Evolutionary conservation across 2,888 invertebrate genomes (phyloP), one percentile per base, ranked within the genome.

Genomic region (Cantharis flavilabris): DNA sequence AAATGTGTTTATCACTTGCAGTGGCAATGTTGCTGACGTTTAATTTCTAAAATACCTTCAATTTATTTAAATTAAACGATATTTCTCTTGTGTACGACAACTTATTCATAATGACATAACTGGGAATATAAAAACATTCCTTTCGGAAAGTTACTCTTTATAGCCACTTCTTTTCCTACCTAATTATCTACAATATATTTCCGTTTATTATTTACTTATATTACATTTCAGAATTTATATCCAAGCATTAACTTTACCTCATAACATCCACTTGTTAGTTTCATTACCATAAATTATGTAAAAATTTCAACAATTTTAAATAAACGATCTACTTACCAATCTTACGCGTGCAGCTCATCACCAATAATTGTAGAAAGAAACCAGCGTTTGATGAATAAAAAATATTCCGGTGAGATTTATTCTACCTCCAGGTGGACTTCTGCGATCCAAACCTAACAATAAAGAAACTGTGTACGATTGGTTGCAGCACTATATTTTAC

Each of bases 11-110:
- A 74, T 69, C 77, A 74, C 26, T 71, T 74, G 77, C 77, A 67
- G 65, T 64, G 33, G 65, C 70, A 71, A 77, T 77, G 74, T 70
- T 74, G 71, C 70, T 77, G 74, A 77, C 77, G 74, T 77, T 71
- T 77, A 69, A 65, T 72, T 77, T n/a, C 33, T 28, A 74, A 74
- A 33, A 70, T 71, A 63, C 65, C 71, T 62, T 49, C 26, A 71
- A 65, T 71, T 77, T 77, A 73, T 74, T 74, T 69, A 74, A 77
- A 74, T 73, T 69, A 72, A 77, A 69, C 28, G n/a, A 49, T 49
- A 49, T 49, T 49, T 49, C 49, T 49, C 49, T 49, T 49, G 49
- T 49, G 49, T 49, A 49, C 49, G 49, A 49, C 49, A 49, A 49
- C 49, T 49, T 49, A 49, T 49, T 49, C n/a, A 49, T 49, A 49